These are phyloP conservation scores for Micronisus gabar DNA, from an alignment of 2,113 vertebrate genomes.

Conservation along the genomic window DNA sequence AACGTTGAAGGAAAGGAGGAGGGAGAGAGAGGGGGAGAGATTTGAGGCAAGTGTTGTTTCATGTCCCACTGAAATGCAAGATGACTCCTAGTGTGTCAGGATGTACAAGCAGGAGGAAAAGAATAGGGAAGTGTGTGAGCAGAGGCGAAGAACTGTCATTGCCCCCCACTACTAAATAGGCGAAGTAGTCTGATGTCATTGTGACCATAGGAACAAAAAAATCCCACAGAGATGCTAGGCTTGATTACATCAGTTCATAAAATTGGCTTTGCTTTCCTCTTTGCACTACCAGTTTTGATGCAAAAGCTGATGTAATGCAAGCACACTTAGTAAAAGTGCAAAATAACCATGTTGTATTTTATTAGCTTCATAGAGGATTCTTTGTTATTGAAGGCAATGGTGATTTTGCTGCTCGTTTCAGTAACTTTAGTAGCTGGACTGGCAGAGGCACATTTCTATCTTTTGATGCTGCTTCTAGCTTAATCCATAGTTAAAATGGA, in stretches of 20 bases:
- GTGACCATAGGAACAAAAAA: slow-evolving; percentile 9
- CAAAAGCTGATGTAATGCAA: slow-evolving; percentile 2
- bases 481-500: background rate
- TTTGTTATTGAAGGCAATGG: background rate
- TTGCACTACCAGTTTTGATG: slow-evolving; percentile 8
- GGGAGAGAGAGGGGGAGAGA: background rate
- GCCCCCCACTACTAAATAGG: background rate
- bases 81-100: background rate
- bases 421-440: background rate
- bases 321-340: background rate
- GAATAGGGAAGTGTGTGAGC: background rate
- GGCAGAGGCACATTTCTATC: background rate
- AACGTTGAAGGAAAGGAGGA: background rate
- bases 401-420: background rate
- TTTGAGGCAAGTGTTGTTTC: background rate
- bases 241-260: slow-evolving; percentile 13
- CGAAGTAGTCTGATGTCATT: slow-evolving; percentile 1
- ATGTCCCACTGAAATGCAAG: background rate
- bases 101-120: background rate
- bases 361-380: background rate
- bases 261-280: slow-evolving; percentile 24
- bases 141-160: background rate
- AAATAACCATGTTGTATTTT: background rate
- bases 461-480: background rate
- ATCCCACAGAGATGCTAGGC: background rate